Evolutionary conservation across 1,140 invertebrate species (phyloP).

Genomic region (Episyrphus balteatus): DNA sequence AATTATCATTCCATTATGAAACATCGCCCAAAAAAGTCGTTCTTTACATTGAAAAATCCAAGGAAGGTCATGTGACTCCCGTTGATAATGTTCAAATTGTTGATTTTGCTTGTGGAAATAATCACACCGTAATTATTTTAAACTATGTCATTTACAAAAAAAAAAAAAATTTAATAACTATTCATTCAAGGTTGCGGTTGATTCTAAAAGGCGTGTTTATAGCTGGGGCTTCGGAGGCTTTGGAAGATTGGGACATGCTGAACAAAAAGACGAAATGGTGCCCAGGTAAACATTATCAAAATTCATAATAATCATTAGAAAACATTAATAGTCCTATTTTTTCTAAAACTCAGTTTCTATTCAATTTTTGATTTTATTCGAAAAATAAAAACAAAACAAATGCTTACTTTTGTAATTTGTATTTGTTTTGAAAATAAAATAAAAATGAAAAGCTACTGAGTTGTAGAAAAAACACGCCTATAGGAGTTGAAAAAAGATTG

Average conservation of each 20-base stretch:
- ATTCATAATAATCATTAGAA: too few relatives aligned
- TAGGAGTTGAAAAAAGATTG: too few relatives aligned
- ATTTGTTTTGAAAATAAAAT: too few relatives aligned
- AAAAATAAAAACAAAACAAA: too few relatives aligned
- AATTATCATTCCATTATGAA: constrained; percentile 76
- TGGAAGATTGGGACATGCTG: constrained; percentile 81
- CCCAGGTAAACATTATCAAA: constrained; percentile 39
- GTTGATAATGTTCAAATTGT: constrained; percentile 78
- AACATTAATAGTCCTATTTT: too few relatives aligned
- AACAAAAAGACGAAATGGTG: constrained; percentile 82
- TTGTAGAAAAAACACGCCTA: too few relatives aligned
- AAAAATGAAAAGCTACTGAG: too few relatives aligned
- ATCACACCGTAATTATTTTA: constrained; percentile 64
- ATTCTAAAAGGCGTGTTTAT: constrained; percentile 74
- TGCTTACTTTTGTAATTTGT: too few relatives aligned
- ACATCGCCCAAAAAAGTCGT: constrained; percentile 72
- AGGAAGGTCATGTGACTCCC: constrained; percentile 74
- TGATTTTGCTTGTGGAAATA: constrained; percentile 80
- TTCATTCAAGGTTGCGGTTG: constrained; percentile 59
- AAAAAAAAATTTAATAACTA: background rate
- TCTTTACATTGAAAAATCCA: constrained; percentile 77
- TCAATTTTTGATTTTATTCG: too few relatives aligned
- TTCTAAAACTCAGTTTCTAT: too few relatives aligned
- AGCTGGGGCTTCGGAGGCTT: constrained; percentile 94
- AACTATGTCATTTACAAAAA: constrained; percentile 2